Conservation (phyloP, 2,888 invertebrate genomes). For the Cantharis rustica region DNA sequence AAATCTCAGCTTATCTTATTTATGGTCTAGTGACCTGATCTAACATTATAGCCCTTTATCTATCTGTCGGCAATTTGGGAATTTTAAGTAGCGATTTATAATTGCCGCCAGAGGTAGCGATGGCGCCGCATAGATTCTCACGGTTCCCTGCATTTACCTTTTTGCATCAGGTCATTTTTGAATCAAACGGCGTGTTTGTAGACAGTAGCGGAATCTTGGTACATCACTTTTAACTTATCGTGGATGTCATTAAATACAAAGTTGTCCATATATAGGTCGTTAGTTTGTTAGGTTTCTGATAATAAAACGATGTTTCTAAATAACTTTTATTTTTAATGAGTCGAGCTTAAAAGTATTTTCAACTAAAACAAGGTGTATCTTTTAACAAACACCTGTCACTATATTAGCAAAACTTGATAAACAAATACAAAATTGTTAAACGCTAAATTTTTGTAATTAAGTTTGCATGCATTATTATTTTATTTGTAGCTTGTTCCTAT, state of each 20-base stretch:
- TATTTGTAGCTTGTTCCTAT: not conserved
- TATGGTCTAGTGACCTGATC: conserved; percentile 53
- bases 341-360: conserved; percentile 37
- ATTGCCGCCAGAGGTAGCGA: conserved; percentile 47
- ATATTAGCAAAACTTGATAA: not conserved
- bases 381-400: conserved; percentile 21
- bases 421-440: not conserved
- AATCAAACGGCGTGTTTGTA: conserved; percentile 45
- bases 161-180: conserved; percentile 34
- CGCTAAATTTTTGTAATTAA: not conserved
- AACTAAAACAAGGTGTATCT: conserved; percentile 28
- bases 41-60: conserved; percentile 50
- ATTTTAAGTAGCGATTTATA: conserved; percentile 55
- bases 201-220: conserved; percentile 55
- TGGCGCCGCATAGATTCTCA: conserved; percentile 48
- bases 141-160: conserved; percentile 35
- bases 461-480: not conserved
- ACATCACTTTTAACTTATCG: conserved; percentile 54
- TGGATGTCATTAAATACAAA: conserved; percentile 52
- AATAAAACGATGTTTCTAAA: conserved; percentile 46
- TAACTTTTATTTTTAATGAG: conserved; percentile 51
- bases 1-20: conserved; percentile 54
- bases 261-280: conserved; percentile 50
- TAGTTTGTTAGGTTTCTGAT: conserved; percentile 46
- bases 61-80: conserved; percentile 49